These are phyloP conservation scores for Dicrurus megarhynchus DNA, from an alignment of 2,113 vertebrate genomes.

Conservation along the genomic window DNA sequence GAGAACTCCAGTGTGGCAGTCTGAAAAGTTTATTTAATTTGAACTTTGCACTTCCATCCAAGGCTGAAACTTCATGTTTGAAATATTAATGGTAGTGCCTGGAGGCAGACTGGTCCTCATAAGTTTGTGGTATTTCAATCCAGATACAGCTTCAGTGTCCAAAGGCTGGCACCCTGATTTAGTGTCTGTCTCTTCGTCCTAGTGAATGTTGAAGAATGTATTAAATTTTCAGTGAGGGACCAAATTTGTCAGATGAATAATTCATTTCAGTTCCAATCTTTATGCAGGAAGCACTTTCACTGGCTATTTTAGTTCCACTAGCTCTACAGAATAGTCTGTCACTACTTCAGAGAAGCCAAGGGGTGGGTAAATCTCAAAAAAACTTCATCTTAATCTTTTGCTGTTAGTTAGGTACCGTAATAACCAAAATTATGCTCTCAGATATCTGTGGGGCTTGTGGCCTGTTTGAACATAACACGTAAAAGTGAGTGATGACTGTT, in stretches of 20 bases:
- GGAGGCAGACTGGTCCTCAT: background rate
- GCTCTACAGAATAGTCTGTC: background rate
- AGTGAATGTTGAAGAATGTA: background rate
- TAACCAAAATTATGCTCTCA: background rate
- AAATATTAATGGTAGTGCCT: constrained; percentile 10
- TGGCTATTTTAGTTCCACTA: background rate
- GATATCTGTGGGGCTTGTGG: background rate
- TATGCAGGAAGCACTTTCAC: background rate
- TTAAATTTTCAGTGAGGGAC: constrained; percentile 7
- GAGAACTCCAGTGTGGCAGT: background rate
- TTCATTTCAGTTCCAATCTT: background rate
- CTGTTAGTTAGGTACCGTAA: background rate
- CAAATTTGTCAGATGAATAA: constrained; percentile 22
- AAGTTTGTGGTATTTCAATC: background rate
- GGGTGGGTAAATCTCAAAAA: background rate
- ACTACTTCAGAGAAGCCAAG: background rate
- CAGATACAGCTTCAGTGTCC: background rate
- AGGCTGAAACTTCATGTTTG: background rate
- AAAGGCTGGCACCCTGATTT: background rate
- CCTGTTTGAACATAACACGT: background rate
- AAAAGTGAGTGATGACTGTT: background rate
- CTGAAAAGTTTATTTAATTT: background rate
- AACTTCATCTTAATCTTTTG: background rate
- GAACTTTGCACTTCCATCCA: background rate
- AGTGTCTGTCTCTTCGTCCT: constrained; percentile 11